phyloP scores from a whole-genome alignment of 2,113 vertebrate species.

The Symphodus melops region DNA sequence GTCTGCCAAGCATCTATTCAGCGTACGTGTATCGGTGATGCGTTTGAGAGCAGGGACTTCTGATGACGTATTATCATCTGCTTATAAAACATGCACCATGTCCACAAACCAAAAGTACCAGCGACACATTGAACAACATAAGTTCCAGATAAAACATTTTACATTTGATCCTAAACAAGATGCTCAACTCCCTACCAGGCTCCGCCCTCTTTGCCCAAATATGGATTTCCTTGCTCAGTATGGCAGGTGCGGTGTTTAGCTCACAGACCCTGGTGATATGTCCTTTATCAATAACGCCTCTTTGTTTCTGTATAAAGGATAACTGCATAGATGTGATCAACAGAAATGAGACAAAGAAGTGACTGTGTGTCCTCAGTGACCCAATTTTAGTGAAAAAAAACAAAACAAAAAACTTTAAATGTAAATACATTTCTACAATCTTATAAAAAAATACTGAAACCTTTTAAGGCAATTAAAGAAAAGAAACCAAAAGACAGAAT shows the following conservation, averaged over 20 bases:
- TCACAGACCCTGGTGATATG: background rate
- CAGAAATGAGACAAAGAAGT: background rate
- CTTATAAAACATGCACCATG: too few species aligned
- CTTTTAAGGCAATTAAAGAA: slow-evolving; percentile 52
- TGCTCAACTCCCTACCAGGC: background rate
- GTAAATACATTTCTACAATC: slow-evolving; percentile 31
- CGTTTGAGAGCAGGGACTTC: too few species aligned
- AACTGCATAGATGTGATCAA: slow-evolving; percentile 59
- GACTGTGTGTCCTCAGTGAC: slow-evolving; percentile 37
- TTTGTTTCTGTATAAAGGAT: slow-evolving; percentile 17
- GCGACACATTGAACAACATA: too few species aligned
- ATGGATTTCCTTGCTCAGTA: background rate
- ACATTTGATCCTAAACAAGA: too few species aligned
- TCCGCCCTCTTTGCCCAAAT: background rate
- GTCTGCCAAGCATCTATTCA: background rate
- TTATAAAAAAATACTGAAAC: slow-evolving; percentile 37
- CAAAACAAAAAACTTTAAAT: slow-evolving; percentile 2
- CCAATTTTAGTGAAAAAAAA: too few species aligned
- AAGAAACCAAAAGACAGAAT: slow-evolving; percentile 4
- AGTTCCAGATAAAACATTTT: too few species aligned
- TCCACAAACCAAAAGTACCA: too few species aligned
- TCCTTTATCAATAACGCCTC: slow-evolving; percentile 7
- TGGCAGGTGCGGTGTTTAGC: background rate
- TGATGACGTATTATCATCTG: too few species aligned
- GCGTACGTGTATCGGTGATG: too few species aligned